A percentile compares a stretch with the other conserved stretches of the same genome.
Conservation (phyloP, 2,113 vertebrate species). For the Empidonax alnorum region DNA sequence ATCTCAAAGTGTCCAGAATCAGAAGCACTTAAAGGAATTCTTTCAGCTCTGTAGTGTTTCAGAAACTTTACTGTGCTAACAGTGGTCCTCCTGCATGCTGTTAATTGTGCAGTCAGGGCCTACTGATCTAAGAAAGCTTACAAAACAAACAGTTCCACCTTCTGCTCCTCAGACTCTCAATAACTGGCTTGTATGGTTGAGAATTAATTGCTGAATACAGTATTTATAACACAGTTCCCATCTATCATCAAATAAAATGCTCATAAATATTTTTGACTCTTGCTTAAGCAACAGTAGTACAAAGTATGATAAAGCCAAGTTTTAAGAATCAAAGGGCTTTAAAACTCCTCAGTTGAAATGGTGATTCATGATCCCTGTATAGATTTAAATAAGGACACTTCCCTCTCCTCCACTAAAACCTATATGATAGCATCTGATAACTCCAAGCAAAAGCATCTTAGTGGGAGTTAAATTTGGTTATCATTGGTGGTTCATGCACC, state of each 20-base stretch:
- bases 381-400: neutral
- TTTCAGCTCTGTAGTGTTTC: neutral
- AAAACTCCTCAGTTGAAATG: neutral
- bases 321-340: neutral
- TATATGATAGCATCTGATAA: neutral
- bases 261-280: neutral
- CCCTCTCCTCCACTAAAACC: neutral
- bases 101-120: neutral
- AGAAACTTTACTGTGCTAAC: neutral
- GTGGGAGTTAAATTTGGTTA: neutral
- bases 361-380: neutral
- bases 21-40: neutral
- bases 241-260: neutral
- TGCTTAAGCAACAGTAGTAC: neutral
- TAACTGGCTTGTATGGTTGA: neutral
- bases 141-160: neutral
- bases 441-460: neutral
- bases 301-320: neutral
- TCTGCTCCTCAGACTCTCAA: neutral
- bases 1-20: neutral
- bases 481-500: neutral
- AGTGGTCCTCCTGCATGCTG: neutral
- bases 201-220: neutral
- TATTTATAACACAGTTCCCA: neutral
- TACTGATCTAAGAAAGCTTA: neutral